Percentiles rank a stretch among this genome's conserved stretches.
Conservation (phyloP, 2,113 vertebrate genomes). For the Plotosus lineatus region DNA sequence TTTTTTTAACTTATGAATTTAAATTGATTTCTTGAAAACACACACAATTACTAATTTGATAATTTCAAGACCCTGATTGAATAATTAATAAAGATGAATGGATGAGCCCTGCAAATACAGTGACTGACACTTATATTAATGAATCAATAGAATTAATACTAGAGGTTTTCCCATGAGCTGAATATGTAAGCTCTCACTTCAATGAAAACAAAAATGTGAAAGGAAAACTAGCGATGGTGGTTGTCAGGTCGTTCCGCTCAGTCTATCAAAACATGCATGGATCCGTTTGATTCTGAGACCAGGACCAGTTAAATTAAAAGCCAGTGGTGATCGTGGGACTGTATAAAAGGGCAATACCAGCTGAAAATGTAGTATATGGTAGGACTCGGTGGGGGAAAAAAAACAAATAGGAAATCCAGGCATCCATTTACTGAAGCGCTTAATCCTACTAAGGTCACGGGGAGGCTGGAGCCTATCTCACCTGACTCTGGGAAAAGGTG, state of each 20-base stretch:
- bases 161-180: neutral
- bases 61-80: neutral
- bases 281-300: neutral
- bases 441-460: too few relatives aligned
- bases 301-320: neutral
- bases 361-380: neutral
- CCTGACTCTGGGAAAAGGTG: too few relatives aligned
- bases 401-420: neutral
- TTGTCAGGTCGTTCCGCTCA: neutral
- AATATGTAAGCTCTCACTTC: neutral
- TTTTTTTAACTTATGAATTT: neutral
- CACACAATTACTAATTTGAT: neutral
- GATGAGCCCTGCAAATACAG: neutral
- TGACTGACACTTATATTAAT: neutral
- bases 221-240: neutral
- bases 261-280: too few relatives aligned
- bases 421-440: too few relatives aligned
- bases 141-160: too few relatives aligned
- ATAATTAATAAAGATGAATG: neutral
- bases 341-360: neutral
- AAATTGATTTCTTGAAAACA: neutral
- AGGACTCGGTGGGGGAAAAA: neutral
- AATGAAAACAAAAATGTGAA: neutral
- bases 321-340: neutral
- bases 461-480: too few relatives aligned